Evolutionary conservation across 1,140 invertebrate genomes (phyloP).

Genomic region (Drosophila insularis): DNA sequence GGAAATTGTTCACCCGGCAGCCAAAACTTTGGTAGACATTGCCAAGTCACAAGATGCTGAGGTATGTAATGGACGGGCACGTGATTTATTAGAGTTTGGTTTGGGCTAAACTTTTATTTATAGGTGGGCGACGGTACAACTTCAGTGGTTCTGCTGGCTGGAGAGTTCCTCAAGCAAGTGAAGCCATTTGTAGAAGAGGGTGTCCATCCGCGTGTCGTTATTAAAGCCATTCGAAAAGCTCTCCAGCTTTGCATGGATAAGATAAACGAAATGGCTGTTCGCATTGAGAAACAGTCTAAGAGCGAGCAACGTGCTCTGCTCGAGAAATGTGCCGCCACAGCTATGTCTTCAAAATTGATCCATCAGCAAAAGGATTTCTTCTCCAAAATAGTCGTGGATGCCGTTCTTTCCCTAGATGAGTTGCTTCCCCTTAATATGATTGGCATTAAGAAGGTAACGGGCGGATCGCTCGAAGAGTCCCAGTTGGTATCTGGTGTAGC

Average conservation of each 20-base stretch:
- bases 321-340: constrained; percentile 97
- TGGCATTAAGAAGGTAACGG: constrained; percentile 99
- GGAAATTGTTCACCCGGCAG: constrained; percentile 98
- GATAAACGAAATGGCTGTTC: constrained; percentile 93
- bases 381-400: constrained; percentile 98
- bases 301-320: constrained; percentile 88
- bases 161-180: constrained; percentile 97
- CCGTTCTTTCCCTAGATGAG: constrained; percentile 96
- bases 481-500: constrained; percentile 96
- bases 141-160: constrained; percentile 96
- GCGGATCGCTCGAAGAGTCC: constrained; percentile 97
- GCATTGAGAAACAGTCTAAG: constrained; percentile 86
- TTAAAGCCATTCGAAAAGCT: constrained; percentile 93
- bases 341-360: constrained; percentile 98
- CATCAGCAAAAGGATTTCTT: constrained; percentile 98
- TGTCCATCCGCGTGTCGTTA: constrained; percentile 96
- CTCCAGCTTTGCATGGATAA: constrained; percentile 91
- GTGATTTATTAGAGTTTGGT: constrained; percentile 37
- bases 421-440: constrained; percentile 99
- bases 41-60: constrained; percentile 99
- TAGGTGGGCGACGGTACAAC: constrained; percentile 99
- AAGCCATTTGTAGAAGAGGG: constrained; percentile 98
- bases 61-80: constrained; percentile 84
- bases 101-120: constrained; percentile 20
- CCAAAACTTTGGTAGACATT: constrained; percentile 98